A percentile compares a stretch with the other conserved stretches of the same genome.
Conservation (phyloP, 2,113 vertebrate genomes). For the Caracal caracal region DNA sequence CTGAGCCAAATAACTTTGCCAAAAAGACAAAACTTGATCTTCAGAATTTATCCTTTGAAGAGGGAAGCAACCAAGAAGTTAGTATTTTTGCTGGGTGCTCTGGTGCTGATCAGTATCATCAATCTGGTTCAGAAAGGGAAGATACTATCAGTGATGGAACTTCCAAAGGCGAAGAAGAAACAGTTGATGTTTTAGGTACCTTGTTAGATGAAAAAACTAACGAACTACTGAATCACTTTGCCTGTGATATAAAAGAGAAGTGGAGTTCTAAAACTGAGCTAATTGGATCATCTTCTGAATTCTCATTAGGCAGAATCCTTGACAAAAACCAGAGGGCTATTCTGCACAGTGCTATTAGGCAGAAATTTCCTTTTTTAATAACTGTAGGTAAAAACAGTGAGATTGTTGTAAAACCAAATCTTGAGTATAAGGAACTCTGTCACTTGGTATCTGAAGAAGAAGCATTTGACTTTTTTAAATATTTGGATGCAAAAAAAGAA, state of each 20-base stretch:
- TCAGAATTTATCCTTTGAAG: rapidly evolving
- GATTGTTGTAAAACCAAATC: slow-evolving; percentile 91
- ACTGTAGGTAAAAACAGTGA: slow-evolving; percentile 90
- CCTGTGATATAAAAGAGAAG: slow-evolving; percentile 78
- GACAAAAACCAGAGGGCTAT: slow-evolving; percentile 90
- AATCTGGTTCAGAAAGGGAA: neutral
- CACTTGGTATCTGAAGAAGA: slow-evolving; percentile 92
- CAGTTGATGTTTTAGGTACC: slow-evolving; percentile 70
- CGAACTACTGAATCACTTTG: slow-evolving; percentile 88
- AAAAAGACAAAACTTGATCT: slow-evolving; percentile 55
- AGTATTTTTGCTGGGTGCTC: neutral
- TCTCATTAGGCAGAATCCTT: slow-evolving; percentile 88
- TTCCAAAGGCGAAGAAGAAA: neutral
- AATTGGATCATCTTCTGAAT: slow-evolving; percentile 68
- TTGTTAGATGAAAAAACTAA: slow-evolving; percentile 85
- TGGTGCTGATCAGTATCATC: neutral
- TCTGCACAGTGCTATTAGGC: slow-evolving; percentile 91
- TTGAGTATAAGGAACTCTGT: slow-evolving; percentile 91
- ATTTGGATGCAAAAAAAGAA: slow-evolving; percentile 92
- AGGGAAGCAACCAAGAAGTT: neutral
- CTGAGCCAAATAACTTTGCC: neutral
- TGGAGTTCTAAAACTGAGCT: slow-evolving; percentile 54
- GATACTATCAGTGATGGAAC: neutral
- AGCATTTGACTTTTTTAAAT: slow-evolving; percentile 92
- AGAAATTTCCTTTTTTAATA: slow-evolving; percentile 93